These are phyloP conservation scores for Phainopepla nitens DNA, from an alignment of 2,113 vertebrate genomes.

Conservation along the genomic window DNA sequence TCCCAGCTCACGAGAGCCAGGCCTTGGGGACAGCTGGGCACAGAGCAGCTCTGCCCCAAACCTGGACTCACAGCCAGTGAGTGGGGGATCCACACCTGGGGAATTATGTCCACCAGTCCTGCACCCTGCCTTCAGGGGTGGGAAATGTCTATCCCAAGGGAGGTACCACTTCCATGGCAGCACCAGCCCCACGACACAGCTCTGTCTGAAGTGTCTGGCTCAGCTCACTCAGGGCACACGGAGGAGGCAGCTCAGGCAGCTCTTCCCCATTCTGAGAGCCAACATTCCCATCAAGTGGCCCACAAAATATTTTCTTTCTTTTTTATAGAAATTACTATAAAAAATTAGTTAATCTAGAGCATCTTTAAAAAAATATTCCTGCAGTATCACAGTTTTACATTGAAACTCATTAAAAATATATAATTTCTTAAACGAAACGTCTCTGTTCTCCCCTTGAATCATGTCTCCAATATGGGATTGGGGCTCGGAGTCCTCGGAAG, in stretches of 20 bases:
- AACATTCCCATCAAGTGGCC: neutral
- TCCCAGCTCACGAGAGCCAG: neutral
- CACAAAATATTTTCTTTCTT: neutral
- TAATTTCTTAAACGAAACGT: neutral
- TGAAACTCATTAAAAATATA: slow-evolving; percentile 56
- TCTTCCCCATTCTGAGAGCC: neutral
- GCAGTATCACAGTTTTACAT: slow-evolving; percentile 47
- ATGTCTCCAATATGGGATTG: neutral
- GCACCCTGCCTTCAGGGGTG: neutral
- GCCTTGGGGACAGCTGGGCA: neutral
- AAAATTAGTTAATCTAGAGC: slow-evolving; percentile 55
- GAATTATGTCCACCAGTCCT: neutral
- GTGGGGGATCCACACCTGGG: neutral
- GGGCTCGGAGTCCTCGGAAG: neutral
- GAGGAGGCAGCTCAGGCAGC: neutral
- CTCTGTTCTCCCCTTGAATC: neutral
- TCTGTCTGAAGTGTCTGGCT: neutral
- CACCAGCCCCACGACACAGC: neutral
- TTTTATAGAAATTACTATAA: slow-evolving; percentile 55
- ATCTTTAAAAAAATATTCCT: slow-evolving; percentile 64
- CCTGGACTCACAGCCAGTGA: neutral
- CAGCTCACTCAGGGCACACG: neutral
- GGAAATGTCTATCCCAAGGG: neutral
- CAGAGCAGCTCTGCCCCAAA: neutral
- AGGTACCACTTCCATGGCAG: neutral